phyloP scores from a whole-genome alignment of 2,888 invertebrate species.

The Xanthorhoe designata region DNA sequence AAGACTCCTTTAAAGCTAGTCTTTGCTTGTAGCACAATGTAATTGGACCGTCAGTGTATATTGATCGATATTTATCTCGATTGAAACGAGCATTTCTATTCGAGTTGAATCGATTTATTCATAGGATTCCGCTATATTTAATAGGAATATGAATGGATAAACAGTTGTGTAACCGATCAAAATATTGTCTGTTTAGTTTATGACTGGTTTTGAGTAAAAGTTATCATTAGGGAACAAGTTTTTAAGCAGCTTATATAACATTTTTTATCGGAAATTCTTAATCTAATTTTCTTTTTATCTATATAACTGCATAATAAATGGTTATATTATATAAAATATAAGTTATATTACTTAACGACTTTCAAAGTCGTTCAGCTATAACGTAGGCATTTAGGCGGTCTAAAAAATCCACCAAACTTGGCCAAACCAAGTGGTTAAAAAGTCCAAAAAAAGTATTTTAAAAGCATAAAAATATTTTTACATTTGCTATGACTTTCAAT shows the following conservation, averaged over 20 bases:
- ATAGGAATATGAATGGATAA: constrained; percentile 36
- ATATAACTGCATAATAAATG: too few species aligned
- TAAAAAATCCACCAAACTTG: too few species aligned
- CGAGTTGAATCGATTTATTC: constrained; percentile 58
- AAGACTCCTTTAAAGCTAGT: constrained; percentile 48
- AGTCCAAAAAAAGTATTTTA: too few species aligned
- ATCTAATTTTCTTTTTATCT: too few species aligned
- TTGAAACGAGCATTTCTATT: constrained; percentile 60
- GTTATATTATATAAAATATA: too few species aligned
- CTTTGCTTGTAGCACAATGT: constrained; percentile 58
- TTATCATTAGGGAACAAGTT: neutral
- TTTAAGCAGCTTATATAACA: neutral
- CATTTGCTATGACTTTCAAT: too few species aligned
- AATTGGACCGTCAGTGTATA: constrained; percentile 79
- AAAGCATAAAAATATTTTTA: too few species aligned
- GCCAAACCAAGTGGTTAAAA: too few species aligned
- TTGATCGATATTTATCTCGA: constrained; percentile 78
- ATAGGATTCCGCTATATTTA: constrained; percentile 43
- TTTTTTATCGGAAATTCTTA: too few species aligned
- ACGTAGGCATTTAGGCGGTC: too few species aligned
- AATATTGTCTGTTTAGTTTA: neutral
- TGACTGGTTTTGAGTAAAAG: neutral
- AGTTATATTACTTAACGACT: too few species aligned
- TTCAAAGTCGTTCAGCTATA: too few species aligned
- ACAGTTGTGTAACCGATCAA: constrained; percentile 15